Conservation (phyloP, 1,140 invertebrate genomes). For the Xylocopa sonorina region DNA sequence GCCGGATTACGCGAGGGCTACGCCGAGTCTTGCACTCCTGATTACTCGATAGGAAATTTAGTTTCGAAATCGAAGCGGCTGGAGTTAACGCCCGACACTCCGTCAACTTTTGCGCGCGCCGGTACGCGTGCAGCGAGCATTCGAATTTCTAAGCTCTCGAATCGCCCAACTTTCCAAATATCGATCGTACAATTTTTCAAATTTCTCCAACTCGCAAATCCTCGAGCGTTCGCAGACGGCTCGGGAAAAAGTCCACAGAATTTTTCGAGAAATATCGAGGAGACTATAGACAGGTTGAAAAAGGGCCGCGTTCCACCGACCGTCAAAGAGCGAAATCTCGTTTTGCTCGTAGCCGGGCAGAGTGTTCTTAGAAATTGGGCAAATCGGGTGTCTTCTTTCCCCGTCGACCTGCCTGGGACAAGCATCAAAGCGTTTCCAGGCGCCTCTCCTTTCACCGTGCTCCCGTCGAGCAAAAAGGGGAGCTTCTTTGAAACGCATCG, state of each 20-base stretch:
- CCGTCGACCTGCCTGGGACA: slow-evolving; percentile 33
- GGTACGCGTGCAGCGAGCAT: no score
- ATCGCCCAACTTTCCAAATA: neutral
- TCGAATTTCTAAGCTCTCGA: neutral
- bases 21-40: slow-evolving; percentile 54
- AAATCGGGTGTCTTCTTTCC: slow-evolving; percentile 43
- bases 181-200: neutral
- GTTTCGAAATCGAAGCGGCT: slow-evolving; percentile 40
- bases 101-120: no score
- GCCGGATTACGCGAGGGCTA: slow-evolving; percentile 49
- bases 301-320: neutral
- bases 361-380: slow-evolving; percentile 47
- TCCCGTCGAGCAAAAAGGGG: neutral
- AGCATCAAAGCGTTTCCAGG: slow-evolving; percentile 39
- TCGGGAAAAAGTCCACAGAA: no score
- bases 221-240: no score
- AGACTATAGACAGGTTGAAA: neutral
- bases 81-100: neutral
- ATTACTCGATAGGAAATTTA: slow-evolving; percentile 59
- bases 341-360: neutral
- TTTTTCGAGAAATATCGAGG: slow-evolving; percentile 3
- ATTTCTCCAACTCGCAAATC: neutral
- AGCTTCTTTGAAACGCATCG: slow-evolving; percentile 18
- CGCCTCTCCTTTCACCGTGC: neutral
- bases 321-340: slow-evolving; percentile 28